Evolutionary conservation across 1,140 invertebrate species (phyloP), one percentile per base, ranked within the genome.

Genomic region (Aphelinus atriplicis): DNA sequence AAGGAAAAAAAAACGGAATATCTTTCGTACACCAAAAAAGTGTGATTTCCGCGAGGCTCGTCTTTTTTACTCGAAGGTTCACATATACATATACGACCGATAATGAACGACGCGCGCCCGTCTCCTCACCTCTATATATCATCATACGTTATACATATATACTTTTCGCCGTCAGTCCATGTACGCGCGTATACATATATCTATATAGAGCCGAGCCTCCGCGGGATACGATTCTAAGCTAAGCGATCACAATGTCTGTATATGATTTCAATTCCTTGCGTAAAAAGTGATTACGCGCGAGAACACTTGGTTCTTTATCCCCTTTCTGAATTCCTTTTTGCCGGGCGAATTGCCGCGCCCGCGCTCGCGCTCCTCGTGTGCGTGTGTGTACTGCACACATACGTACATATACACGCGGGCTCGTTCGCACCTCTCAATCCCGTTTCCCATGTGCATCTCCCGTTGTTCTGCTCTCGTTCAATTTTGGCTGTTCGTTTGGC

Each of bases 211-310:
- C 55, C 57, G 58, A 74, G 48, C 51, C 42, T 62, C 65, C 56
- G 43, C 9, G 47, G 4, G 66, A 9, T 47, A 5, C 45, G 48
- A 56, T 61, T 68, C 60, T 64, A 75, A 75, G 66, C 61, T 75
- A 69, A 69, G 66, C 73, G 60, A 75, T 75, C 73, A 58, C 73
- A 69, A 64, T 50, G 60, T 75, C 68, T 71, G 26, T 26, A 64
- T 65, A 42, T 60, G 43, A 66, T 71, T 75, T 75, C 73, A 75
- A 75, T 75, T 75, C 73, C 73, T 75, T 75, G 73, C 73, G 68
- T 71, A 75, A 10, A 10, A 74, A 53, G 58, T 68, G 57, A 1
- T 2, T 65, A 65, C 65, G 61, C 67, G 61, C 73, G 55, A 58
- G 58, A 64, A 70, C 62, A 53, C 9, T 26, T n/a, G 43, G 9